These are phyloP conservation scores for Gorsachius goisagi DNA, from an alignment of 2,113 vertebrate species.

Conservation along the genomic window DNA sequence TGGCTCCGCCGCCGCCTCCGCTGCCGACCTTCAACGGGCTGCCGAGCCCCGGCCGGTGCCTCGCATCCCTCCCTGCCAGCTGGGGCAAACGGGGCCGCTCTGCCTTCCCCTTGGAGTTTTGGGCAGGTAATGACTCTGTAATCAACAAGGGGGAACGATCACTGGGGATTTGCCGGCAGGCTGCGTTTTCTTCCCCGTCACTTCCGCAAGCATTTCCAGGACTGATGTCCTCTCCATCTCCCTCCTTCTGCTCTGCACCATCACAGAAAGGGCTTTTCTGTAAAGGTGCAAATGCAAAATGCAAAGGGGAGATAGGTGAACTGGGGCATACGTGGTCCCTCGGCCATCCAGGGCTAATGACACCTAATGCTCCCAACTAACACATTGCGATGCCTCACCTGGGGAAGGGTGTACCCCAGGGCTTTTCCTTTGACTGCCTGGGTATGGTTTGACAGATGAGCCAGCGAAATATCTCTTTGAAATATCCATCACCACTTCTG, in stretches of 20 bases:
- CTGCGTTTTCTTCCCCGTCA: fast-evolving
- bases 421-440: neutral
- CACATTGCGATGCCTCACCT: fast-evolving
- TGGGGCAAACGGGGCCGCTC: neutral
- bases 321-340: fast-evolving
- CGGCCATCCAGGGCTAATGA: neutral
- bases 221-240: fast-evolving
- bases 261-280: neutral
- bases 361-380: neutral
- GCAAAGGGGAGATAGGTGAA: neutral
- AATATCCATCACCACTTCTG: neutral
- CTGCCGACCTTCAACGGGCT: neutral
- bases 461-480: neutral
- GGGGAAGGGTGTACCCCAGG: neutral
- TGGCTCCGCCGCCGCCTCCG: neutral
- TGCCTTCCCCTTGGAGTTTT: neutral
- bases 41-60: neutral
- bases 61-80: neutral
- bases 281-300: neutral
- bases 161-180: neutral
- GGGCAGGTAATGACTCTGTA: fast-evolving
- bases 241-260: neutral
- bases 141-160: fast-evolving
- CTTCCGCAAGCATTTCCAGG: neutral
- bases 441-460: neutral